Evolutionary conservation across 2,888 invertebrate genomes (phyloP), one percentile per base, ranked within the genome.

Genomic region (Campopleginae sp.): DNA sequence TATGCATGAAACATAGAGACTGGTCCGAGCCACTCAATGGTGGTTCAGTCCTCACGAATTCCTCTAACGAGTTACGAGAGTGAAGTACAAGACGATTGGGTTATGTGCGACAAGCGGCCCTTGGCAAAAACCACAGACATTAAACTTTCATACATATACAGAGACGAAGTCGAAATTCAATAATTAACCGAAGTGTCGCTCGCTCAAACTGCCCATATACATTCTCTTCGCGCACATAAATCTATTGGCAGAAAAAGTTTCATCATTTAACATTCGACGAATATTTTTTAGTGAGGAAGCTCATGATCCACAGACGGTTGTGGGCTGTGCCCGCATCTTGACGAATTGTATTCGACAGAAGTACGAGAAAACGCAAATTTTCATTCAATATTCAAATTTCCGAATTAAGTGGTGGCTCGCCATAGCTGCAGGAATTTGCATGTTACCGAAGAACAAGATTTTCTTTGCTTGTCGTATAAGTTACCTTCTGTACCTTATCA

Each of bases 91-190:
- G 70, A 75, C 68, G 42, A 48, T 44, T 63, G 75, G 38, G 23
- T 75, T 80, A 75, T 63, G 48, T 48, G 54, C 23, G 48, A 51
- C 31, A 44, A 44, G 79, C 68, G 63, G 75, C 75, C 70, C 63
- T 76, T 75, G 44, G 83, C 54, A 80, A 80, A 84, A 63, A 19
- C n/a, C 61, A 77, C 46, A 51, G 44, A 48, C 71, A 75, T 83
- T 75, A 54, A 84, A 76, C 65, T 70, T 80, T 63, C 48, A 71
- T 84, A 42, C 76, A 63, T 61, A 14, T 75, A 72, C 23, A 71
- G 63, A 77, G 72, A 76, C 84, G 81, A 51, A 77, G 63, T 66
- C 77, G 76, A 81, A 44, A 84, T 84, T 77, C 77, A 61, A 84
- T 81, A 81, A 84, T 77, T 84, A 84, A 84, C 85, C 58, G 38